phyloP scores from a whole-genome alignment of 2,888 invertebrate species.

The Lamproptera curius region DNA sequence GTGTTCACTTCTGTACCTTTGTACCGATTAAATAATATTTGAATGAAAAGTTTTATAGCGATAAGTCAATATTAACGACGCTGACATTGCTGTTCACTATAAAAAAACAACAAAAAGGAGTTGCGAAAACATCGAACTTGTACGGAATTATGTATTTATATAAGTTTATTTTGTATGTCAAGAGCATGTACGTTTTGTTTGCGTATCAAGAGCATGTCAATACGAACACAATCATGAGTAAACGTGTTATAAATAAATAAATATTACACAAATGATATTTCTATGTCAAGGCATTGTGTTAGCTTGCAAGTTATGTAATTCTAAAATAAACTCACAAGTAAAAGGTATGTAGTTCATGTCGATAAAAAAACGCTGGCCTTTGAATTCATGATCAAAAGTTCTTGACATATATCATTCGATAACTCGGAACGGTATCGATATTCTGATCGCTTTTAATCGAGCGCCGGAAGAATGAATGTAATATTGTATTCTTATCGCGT shows the following conservation, averaged over 20 bases:
- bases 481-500: constrained; percentile 38
- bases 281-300: neutral
- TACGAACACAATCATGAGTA: too few relatives aligned
- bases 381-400: constrained; percentile 27
- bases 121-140: too few relatives aligned
- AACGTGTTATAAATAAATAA: neutral
- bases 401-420: constrained; percentile 48
- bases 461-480: constrained; percentile 46
- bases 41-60: too few relatives aligned
- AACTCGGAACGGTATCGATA: constrained; percentile 41
- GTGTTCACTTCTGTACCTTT: too few relatives aligned
- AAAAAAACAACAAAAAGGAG: too few relatives aligned
- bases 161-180: too few relatives aligned
- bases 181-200: too few relatives aligned
- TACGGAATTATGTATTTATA: too few relatives aligned
- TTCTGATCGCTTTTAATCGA: constrained; percentile 26
- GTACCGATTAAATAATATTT: too few relatives aligned
- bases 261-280: neutral
- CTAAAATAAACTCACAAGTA: constrained; percentile 2
- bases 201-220: too few relatives aligned
- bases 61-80: too few relatives aligned
- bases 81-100: too few relatives aligned
- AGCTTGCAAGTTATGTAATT: constrained; percentile 8
- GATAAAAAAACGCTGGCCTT: constrained; percentile 14
- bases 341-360: constrained; percentile 6